Conservation (phyloP, 2,888 invertebrate genomes). For the Eugnorisma glareosa region DNA sequence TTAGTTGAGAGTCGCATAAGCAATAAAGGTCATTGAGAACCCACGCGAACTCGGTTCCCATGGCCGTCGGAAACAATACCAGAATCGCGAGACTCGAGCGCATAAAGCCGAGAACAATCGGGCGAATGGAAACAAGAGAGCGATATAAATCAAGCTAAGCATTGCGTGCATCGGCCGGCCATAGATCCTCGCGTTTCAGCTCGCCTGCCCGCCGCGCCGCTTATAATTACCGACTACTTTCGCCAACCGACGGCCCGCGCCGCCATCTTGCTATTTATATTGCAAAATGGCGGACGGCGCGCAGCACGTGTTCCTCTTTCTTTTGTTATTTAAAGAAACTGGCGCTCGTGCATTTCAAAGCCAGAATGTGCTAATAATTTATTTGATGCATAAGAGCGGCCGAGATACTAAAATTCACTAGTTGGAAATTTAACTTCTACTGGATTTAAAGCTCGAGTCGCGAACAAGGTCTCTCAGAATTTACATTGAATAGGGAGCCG, state of each 20-base stretch:
- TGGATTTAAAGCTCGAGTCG: constrained; percentile 72
- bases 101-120: constrained; percentile 88
- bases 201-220: constrained; percentile 82
- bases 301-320: constrained; percentile 86
- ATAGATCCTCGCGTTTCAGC: constrained; percentile 87
- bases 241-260: constrained; percentile 85
- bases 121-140: constrained; percentile 87
- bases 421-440: constrained; percentile 63
- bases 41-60: constrained; percentile 82
- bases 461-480: constrained; percentile 82
- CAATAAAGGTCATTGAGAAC: constrained; percentile 82
- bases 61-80: constrained; percentile 86
- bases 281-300: constrained; percentile 88
- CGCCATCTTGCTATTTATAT: constrained; percentile 90
- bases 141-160: constrained; percentile 89
- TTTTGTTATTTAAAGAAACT: constrained; percentile 82
- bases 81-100: constrained; percentile 81
- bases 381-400: constrained; percentile 50
- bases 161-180: constrained; percentile 87
- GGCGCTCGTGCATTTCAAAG: constrained; percentile 71
- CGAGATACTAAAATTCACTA: constrained; percentile 50
- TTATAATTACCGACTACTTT: constrained; percentile 90
- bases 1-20: constrained; percentile 69
- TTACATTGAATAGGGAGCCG: constrained; percentile 88
- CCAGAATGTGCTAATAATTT: constrained; percentile 63